Evolutionary conservation across 2,888 invertebrate genomes (phyloP).

Genomic region (Tricholauxania praeusta): DNA sequence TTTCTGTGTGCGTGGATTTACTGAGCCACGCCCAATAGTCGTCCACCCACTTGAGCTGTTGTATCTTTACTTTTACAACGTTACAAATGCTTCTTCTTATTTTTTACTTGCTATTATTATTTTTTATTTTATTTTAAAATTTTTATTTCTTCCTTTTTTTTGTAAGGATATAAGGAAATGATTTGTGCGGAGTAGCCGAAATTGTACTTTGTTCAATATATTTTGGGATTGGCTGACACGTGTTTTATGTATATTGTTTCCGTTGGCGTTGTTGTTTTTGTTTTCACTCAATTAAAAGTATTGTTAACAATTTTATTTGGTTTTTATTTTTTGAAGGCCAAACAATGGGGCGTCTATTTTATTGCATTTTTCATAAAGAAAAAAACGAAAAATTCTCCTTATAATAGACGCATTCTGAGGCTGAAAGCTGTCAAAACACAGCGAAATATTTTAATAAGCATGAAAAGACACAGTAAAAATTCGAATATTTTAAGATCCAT

Average conservation of each 20-base stretch:
- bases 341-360: background rate
- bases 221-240: slow-evolving; percentile 5
- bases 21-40: too few relatives aligned
- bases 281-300: slow-evolving; percentile 24
- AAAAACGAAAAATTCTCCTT: too few relatives aligned
- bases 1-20: too few relatives aligned
- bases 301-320: background rate
- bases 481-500: too few relatives aligned
- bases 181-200: too few relatives aligned
- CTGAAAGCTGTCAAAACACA: too few relatives aligned
- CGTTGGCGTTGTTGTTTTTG: background rate
- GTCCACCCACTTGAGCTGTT: background rate
- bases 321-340: background rate
- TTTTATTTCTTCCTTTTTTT: background rate
- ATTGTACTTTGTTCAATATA: background rate
- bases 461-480: too few relatives aligned
- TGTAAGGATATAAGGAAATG: background rate
- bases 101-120: slow-evolving; percentile 11
- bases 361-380: too few relatives aligned
- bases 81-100: background rate
- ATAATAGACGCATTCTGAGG: too few relatives aligned
- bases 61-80: background rate
- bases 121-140: background rate
- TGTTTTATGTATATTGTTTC: slow-evolving; percentile 16
- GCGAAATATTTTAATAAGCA: too few relatives aligned